Evolutionary conservation across 1,140 invertebrate genomes (phyloP), one percentile per base, ranked within the genome.

Genomic region (Pogonognathellus flavescens): DNA sequence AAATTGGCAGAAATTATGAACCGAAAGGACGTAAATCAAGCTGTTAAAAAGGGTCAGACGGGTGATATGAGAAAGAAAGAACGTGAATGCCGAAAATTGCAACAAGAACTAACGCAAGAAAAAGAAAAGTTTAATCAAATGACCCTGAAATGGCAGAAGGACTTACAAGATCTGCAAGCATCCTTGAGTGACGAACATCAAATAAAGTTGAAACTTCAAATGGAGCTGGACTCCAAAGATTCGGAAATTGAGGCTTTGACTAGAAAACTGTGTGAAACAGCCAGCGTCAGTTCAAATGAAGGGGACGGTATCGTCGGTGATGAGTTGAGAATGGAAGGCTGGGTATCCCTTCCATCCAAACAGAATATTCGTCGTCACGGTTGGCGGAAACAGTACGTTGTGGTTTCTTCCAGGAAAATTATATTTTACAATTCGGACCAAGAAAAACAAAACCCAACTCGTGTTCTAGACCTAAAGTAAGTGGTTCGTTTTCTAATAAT

Each of bases 1-100:
- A 99, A 99, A 90, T 92, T 99, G 66, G 96, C 97, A 7, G 97
- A 99, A 91, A 96, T 99, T 25, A 97, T 99, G 95, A 97, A 98
- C 90, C 93, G 89, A n/a, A 88, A 88, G 50, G 88, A 89, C 52
- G 60, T 89, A 60, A 88, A 88, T 83, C 85, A 83, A 50, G 41
- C 59, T 41, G 82, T 62, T 11, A 55, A 49, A 83, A 92, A 90
- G 86, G 70, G 90, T 88, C 59, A 84, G 18, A 92, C 94, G 0
- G 94, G 93, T 7, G 95, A 97, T 90, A 89, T 97, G 49, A 93
- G 95, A 83, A 95, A 96, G 89, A 98, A 98, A 89, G 98, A 99
- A 89, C 98, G 98, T 90, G 98, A 99, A 91, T 96, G 95, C 91
- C 93, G 97, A 85, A 96, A 97, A 90, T 91, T 99, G 86, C 97